phyloP scores from a whole-genome alignment of 2,888 invertebrate species.

The Steinernema scapterisci region DNA sequence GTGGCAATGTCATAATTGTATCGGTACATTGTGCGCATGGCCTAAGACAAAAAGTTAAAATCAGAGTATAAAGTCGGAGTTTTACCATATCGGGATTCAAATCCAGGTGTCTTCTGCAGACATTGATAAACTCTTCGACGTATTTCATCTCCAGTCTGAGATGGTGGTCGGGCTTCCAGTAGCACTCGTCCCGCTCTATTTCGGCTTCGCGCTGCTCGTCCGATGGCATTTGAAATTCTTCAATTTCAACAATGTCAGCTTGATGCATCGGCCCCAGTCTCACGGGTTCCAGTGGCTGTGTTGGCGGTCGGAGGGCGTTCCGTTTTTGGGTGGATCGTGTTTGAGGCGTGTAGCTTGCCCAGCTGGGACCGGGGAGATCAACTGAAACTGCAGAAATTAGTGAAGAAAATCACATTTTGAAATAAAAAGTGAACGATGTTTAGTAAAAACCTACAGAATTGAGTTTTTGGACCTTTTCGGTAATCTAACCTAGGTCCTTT shows the following conservation, averaged over 20 bases:
- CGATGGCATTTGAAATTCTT: background rate
- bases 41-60: background rate
- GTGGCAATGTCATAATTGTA: background rate
- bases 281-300: background rate
- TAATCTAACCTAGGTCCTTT: no score
- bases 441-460: no score
- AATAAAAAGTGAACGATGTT: no score
- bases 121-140: background rate
- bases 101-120: slow-evolving; percentile 2
- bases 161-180: background rate
- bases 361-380: background rate
- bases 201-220: slow-evolving; percentile 7
- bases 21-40: background rate
- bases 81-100: background rate
- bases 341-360: background rate
- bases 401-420: no score
- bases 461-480: no score
- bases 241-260: background rate
- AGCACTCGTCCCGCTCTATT: background rate
- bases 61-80: background rate
- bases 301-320: background rate
- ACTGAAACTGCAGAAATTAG: no score
- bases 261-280: background rate
- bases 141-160: background rate
- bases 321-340: background rate